phyloP scores from a whole-genome alignment of 2,113 vertebrate species.

The Passer domesticus region DNA sequence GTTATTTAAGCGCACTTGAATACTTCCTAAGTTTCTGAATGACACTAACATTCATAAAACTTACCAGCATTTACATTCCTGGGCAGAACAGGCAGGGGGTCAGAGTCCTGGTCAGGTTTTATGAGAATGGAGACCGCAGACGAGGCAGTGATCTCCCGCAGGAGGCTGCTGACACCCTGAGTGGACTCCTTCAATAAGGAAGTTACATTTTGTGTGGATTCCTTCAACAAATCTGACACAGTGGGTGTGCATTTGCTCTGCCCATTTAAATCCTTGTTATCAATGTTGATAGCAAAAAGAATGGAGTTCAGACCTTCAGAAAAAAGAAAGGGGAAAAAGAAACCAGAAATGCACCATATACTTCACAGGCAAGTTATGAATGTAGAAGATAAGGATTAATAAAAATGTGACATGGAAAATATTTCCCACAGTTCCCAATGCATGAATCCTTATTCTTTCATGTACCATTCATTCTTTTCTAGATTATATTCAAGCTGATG shows the following conservation, averaged over 20 bases:
- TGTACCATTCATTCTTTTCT: neutral
- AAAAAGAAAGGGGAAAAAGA: neutral
- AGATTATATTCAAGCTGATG: neutral
- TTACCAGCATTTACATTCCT: constrained; percentile 70
- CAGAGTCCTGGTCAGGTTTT: constrained; percentile 80
- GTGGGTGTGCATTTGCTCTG: constrained; percentile 77
- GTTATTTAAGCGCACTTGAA: neutral
- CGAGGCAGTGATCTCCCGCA: constrained; percentile 91
- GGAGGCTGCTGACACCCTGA: constrained; percentile 92
- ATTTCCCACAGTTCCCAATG: neutral
- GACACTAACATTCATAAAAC: neutral
- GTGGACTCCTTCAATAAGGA: constrained; percentile 93
- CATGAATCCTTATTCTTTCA: neutral
- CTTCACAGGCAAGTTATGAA: neutral
- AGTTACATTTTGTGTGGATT: constrained; percentile 96
- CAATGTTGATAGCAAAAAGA: constrained; percentile 97
- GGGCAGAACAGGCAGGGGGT: constrained; percentile 88
- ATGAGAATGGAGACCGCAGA: constrained; percentile 88
- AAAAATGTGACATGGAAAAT: neutral
- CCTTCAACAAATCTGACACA: constrained; percentile 90
- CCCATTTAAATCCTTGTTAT: constrained; percentile 95
- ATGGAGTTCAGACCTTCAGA: constrained; percentile 93
- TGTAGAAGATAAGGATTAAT: neutral
- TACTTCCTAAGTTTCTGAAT: neutral
- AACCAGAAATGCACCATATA: neutral